Evolutionary conservation across 2,888 invertebrate genomes (phyloP).

Genomic region (Enchytraeus crypticus): DNA sequence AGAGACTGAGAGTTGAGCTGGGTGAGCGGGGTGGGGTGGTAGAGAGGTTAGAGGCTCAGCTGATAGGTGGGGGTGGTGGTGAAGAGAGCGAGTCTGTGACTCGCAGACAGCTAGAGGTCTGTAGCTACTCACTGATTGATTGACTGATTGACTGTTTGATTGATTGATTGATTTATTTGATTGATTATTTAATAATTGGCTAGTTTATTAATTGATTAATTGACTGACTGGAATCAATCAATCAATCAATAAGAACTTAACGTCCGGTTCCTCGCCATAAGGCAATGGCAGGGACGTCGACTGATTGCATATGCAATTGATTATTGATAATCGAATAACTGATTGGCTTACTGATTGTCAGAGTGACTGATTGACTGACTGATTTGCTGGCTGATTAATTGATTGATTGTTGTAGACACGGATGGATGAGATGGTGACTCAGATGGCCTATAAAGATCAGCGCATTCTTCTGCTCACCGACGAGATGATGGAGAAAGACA

Average conservation of each 20-base stretch:
- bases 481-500: constrained; percentile 66
- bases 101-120: constrained; percentile 6
- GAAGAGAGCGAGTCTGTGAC: not conserved
- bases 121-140: not conserved
- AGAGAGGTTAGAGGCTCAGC: not conserved
- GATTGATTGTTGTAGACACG: constrained; percentile 16
- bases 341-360: no score
- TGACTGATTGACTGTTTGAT: no score
- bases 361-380: no score
- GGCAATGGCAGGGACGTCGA: no score
- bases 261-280: no score
- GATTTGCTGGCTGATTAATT: not conserved
- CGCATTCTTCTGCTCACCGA: constrained; percentile 60
- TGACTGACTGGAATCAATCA: no score
- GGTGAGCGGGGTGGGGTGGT: not conserved
- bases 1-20: not conserved
- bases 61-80: not conserved
- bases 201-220: no score
- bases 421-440: constrained; percentile 49
- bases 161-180: no score
- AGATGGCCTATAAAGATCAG: constrained; percentile 58
- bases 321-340: no score
- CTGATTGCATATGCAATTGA: no score
- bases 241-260: no score
- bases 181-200: no score